Conservation (phyloP, 2,113 vertebrate species). For the Oceanites oceanicus region DNA sequence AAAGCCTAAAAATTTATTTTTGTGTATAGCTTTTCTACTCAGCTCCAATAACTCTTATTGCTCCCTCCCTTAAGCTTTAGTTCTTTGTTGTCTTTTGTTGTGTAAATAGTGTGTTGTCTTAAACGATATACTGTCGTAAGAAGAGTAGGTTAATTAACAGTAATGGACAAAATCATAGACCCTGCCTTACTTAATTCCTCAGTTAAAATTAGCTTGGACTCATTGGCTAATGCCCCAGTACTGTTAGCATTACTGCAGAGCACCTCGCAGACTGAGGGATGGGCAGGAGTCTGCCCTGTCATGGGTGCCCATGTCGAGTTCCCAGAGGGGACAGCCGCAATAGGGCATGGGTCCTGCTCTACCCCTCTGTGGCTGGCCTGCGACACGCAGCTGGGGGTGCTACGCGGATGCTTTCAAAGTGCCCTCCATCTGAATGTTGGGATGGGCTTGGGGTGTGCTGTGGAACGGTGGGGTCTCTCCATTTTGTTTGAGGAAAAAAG, state of each 20-base stretch:
- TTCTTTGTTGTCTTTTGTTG: neutral
- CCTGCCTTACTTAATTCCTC: neutral
- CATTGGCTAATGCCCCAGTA: neutral
- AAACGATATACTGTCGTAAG: neutral
- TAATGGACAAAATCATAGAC: neutral
- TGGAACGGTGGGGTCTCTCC: rapidly evolving
- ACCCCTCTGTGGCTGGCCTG: neutral
- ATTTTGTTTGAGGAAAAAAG: neutral
- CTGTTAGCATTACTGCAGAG: neutral
- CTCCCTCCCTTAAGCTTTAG: neutral
- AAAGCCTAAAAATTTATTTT: neutral
- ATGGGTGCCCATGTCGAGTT: rapidly evolving
- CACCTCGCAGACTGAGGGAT: neutral
- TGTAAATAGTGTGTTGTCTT: neutral
- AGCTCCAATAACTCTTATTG: neutral
- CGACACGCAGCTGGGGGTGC: neutral
- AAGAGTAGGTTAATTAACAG: neutral
- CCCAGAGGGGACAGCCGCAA: rapidly evolving
- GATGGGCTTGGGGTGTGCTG: neutral
- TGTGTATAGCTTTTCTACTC: neutral
- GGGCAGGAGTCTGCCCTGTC: neutral
- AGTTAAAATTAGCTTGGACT: neutral
- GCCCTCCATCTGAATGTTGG: rapidly evolving
- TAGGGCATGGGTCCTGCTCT: neutral
- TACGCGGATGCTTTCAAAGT: rapidly evolving